phyloP scores from a whole-genome alignment of 2,888 invertebrate genomes.

The Bombyx huttoni region DNA sequence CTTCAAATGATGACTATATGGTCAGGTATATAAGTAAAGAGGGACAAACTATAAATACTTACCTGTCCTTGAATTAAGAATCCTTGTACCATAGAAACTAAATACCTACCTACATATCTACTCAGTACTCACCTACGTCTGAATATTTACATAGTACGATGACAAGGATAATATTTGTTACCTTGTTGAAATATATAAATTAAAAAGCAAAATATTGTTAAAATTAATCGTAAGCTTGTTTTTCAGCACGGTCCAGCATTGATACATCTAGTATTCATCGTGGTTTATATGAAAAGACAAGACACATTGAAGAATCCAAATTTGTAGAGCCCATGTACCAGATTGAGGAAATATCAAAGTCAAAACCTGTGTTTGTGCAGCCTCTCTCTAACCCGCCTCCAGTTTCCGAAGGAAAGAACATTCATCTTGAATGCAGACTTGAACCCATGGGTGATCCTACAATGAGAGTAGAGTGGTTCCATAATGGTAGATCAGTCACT shows the following conservation, averaged over 20 bases:
- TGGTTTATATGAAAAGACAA: slow-evolving; percentile 88
- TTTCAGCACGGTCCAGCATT: slow-evolving; percentile 86
- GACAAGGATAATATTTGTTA: too few species aligned
- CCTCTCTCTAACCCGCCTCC: slow-evolving; percentile 90
- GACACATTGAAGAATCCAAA: slow-evolving; percentile 86
- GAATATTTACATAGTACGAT: too few species aligned
- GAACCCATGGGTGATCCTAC: slow-evolving; percentile 97
- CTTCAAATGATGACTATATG: too few species aligned
- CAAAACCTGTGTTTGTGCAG: slow-evolving; percentile 94
- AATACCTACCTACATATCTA: too few species aligned
- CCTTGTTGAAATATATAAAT: background rate
- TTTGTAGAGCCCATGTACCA: slow-evolving; percentile 90
- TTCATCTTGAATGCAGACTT: slow-evolving; percentile 91
- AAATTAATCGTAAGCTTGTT: slow-evolving; percentile 4
- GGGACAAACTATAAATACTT: too few species aligned
- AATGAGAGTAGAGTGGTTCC: slow-evolving; percentile 96
- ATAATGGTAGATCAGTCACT: slow-evolving; percentile 90
- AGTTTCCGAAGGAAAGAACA: slow-evolving; percentile 88
- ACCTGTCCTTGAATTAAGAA: too few species aligned
- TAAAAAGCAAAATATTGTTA: background rate
- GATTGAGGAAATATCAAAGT: slow-evolving; percentile 93
- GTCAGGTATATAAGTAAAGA: too few species aligned
- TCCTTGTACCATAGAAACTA: too few species aligned
- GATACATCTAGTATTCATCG: slow-evolving; percentile 94
- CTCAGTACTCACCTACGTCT: too few species aligned